phyloP scores from a whole-genome alignment of 2,888 invertebrate genomes.

The Cyclophora punctaria region DNA sequence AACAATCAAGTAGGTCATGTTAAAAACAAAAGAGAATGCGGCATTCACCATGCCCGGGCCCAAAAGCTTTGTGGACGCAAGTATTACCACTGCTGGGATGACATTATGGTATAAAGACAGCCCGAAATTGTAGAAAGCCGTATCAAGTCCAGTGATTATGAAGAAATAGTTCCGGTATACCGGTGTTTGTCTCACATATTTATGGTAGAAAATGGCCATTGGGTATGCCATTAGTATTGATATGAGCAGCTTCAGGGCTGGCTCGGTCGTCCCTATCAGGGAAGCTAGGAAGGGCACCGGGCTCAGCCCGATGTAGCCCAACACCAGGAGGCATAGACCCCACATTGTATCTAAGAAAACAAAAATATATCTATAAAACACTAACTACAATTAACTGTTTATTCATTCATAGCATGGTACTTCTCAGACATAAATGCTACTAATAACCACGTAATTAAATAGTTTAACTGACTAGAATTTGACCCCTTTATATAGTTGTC shows the following conservation, averaged over 20 bases:
- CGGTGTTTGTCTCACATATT: constrained; percentile 32
- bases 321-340: not conserved
- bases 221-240: constrained; percentile 78
- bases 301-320: constrained; percentile 40
- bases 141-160: constrained; percentile 78
- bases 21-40: constrained; percentile 83
- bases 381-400: too few relatives aligned
- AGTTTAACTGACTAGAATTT: too few relatives aligned
- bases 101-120: constrained; percentile 83
- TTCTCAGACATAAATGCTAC: too few relatives aligned
- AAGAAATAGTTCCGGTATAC: constrained; percentile 83
- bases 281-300: constrained; percentile 57
- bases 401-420: too few relatives aligned
- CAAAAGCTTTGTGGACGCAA: constrained; percentile 77
- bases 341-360: too few relatives aligned
- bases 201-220: constrained; percentile 46
- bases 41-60: constrained; percentile 80
- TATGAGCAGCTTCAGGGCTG: constrained; percentile 78
- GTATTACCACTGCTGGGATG: constrained; percentile 82
- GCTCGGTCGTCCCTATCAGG: constrained; percentile 75
- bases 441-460: too few relatives aligned
- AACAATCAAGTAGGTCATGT: constrained; percentile 84
- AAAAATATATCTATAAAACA: too few relatives aligned
- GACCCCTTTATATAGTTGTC: too few relatives aligned
- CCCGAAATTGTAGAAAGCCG: constrained; percentile 92